Evolutionary conservation across 2,888 invertebrate genomes (phyloP), one percentile per base, ranked within the genome.

Genomic region (Drosophila hamatofila): DNA sequence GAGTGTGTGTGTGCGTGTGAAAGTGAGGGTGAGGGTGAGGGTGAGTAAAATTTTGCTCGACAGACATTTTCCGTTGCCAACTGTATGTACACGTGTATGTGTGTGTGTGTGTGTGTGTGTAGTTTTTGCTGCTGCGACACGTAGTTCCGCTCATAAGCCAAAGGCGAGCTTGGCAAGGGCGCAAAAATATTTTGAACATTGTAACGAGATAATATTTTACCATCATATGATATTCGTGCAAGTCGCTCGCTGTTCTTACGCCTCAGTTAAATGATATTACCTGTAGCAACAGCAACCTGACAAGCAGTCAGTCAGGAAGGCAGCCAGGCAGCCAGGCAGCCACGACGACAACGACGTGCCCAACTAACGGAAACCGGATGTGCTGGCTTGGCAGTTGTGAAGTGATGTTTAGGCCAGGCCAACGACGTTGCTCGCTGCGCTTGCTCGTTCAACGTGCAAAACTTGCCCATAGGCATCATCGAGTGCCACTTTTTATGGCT

Each of bases 141-240:
- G 85, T 84, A 75, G 80, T 79, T 89, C 84, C 84, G 87, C 71
- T 85, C 77, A 89, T 85, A 87, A 89, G 87, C 84, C 84, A 81
- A 87, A 70, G 81, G 84, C 79, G 72, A 81, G 79, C 75, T 72
- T 75, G 64, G 63, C 71, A 72, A 60, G 69, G 67, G 44, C 78
- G 60, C 62, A 75, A 63, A 63, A 65, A 65, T 60, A 67, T 79
- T 83, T 77, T 67, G 55, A 80, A 78, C 83, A 80, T 68, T 80
- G 83, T 88, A 89, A 89, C 90, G 74, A 87, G 87, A 87, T 89
- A 87, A 87, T 88, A 87, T 87, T 89, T 88, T 86, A 77, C 65
- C 75, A 83, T 83, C 88, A 88, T 85, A 81, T 71, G 56, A 68
- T 74, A 74, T 78, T 85, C 82, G 75, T 73, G 63, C 57, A 67